Percentiles rank a stretch among this genome's conserved stretches.
Evolutionary conservation across 1,140 invertebrate genomes (phyloP).

Genomic region (Atta cephalotes): DNA sequence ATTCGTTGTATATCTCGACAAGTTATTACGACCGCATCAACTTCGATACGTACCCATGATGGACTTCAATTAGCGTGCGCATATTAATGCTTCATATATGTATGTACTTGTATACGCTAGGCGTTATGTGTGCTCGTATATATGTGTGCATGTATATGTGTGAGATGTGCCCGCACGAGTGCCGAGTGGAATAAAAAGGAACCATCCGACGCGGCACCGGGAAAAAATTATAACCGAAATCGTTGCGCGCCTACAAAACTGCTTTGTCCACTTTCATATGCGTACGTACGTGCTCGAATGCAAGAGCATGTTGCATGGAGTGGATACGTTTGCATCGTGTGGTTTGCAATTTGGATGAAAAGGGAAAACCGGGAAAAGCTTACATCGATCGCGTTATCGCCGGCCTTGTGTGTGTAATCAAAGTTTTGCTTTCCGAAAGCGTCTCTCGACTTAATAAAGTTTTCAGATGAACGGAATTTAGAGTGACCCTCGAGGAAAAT

Average conservation of each 20-base stretch:
- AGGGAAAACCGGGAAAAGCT: conserved; percentile 31
- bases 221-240: conserved; percentile 49
- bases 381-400: conserved; percentile 58
- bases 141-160: not conserved
- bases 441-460: conserved; percentile 54
- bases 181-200: not conserved
- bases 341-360: conserved; percentile 39
- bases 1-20: conserved; percentile 53
- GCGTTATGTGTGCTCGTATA: not conserved
- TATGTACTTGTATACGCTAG: too few species aligned
- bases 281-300: not conserved
- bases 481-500: conserved; percentile 48
- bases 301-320: not conserved
- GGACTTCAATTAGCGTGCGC: conserved; percentile 67
- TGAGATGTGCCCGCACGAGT: not conserved
- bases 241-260: conserved; percentile 32
- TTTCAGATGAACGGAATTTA: conserved; percentile 54
- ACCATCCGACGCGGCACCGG: not conserved
- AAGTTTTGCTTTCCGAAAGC: conserved; percentile 54
- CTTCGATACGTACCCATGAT: conserved; percentile 43
- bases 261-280: conserved; percentile 24
- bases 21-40: conserved; percentile 61
- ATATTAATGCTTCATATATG: conserved; percentile 57
- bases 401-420: conserved; percentile 40
- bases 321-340: conserved; percentile 20